phyloP scores from a whole-genome alignment of 2,797 vertebrate species.

The Bothrops alternatus region DNA sequence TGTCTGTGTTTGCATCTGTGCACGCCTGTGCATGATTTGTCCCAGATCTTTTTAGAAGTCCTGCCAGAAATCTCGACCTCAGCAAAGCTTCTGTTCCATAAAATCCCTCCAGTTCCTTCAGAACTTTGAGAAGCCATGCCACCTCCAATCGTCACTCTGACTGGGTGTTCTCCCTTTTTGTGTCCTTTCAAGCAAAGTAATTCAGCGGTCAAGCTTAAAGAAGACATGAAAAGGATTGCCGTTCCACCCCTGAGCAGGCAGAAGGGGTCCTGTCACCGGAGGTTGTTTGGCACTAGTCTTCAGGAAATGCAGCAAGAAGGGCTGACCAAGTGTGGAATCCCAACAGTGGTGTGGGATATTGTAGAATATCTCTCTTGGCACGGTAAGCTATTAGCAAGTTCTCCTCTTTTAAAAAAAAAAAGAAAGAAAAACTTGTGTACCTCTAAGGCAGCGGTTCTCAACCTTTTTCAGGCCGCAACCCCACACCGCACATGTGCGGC shows the following conservation, averaged over 20 bases:
- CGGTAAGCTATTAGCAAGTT: slow-evolving; percentile 70
- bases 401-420: neutral
- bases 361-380: slow-evolving; percentile 80
- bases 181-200: slow-evolving; percentile 84
- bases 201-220: slow-evolving; percentile 80
- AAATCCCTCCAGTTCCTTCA: neutral
- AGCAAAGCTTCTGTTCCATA: neutral
- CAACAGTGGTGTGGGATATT: slow-evolving; percentile 77
- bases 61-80: neutral
- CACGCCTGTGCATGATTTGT: neutral
- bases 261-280: slow-evolving; percentile 51
- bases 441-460: neutral
- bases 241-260: slow-evolving; percentile 74
- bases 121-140: slow-evolving; percentile 25
- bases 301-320: slow-evolving; percentile 77
- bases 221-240: slow-evolving; percentile 89
- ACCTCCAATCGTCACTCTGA: slow-evolving; percentile 54
- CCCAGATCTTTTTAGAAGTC: neutral
- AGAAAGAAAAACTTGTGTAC: neutral
- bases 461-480: too few species aligned
- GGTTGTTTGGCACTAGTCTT: slow-evolving; percentile 76
- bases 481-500: too few species aligned
- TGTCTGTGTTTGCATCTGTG: neutral
- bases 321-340: slow-evolving; percentile 78
- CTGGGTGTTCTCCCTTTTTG: slow-evolving; percentile 68